These are phyloP conservation scores for Sander lucioperca DNA, from an alignment of 2,113 vertebrate species.

Conservation along the genomic window DNA sequence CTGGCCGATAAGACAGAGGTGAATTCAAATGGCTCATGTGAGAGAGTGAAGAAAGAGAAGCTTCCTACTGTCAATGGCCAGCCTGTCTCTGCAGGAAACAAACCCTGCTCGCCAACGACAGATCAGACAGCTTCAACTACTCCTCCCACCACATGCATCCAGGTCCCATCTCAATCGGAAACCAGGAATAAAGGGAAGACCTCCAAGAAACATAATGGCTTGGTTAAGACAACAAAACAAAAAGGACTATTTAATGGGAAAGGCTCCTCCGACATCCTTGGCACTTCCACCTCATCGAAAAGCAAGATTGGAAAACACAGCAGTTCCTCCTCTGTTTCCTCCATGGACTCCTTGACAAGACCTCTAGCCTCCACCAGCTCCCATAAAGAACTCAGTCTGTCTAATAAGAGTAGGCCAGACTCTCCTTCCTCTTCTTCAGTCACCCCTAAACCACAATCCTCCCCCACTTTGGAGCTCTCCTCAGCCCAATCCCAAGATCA, in stretches of 20 bases:
- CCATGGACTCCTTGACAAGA: constrained; percentile 54
- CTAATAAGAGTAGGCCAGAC: constrained; percentile 57
- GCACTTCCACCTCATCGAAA: constrained; percentile 88
- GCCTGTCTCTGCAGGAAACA: constrained; percentile 56
- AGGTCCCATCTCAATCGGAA: constrained; percentile 43
- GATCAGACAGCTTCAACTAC: constrained; percentile 52
- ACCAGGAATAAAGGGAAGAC: constrained; percentile 81
- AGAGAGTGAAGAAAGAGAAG: constrained; percentile 76
- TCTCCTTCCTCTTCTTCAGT: constrained; percentile 56
- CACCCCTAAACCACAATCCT: constrained; percentile 58
- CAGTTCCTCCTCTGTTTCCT: constrained; percentile 55
- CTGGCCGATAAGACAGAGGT: constrained; percentile 77
- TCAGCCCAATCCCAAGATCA: constrained; percentile 45
- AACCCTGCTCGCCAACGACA: constrained; percentile 57
- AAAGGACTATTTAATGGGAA: constrained; percentile 89
- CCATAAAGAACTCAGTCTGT: constrained; percentile 51
- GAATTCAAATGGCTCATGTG: constrained; percentile 70
- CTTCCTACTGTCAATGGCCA: constrained; percentile 59
- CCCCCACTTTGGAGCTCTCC: constrained; percentile 32
- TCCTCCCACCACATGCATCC: constrained; percentile 42
- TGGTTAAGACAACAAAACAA: constrained; percentile 81
- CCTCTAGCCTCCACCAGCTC: constrained; percentile 42
- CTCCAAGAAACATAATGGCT: constrained; percentile 83
- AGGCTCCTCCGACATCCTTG: constrained; percentile 85
- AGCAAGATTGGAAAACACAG: constrained; percentile 82